Evolutionary conservation across 2,888 invertebrate genomes (phyloP), one percentile per base, ranked within the genome.

Genomic region (Anoncus sp.): DNA sequence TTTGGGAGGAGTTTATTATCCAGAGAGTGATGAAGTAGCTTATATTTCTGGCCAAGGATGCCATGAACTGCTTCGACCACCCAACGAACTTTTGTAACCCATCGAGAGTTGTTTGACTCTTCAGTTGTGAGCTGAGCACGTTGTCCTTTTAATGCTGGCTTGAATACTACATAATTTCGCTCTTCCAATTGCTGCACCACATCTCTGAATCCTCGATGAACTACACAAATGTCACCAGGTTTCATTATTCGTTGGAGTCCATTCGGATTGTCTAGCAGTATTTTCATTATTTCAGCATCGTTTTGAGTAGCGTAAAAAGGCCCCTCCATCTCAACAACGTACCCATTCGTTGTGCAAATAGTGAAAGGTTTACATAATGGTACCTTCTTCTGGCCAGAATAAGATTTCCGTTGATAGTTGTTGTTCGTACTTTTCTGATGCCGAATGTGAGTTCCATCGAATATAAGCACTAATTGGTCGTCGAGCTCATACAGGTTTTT

Each of bases 251-350:
- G 59, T 51, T 49, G 22, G 6, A 83, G 65, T 18, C 83, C 82
- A 53, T 77, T 69, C 5, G 82, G 70, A 71, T n/a, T n/a, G n/a
- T n/a, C n/a, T n/a, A n/a, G n/a, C n/a, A n/a, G n/a, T 80, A 70
- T 73, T 76, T 74, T 81, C 77, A 85, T 81, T 4, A 86, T 86
- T 51, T 60, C n/a, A 27, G 85, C 85, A 67, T 85, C 83, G 77
- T 84, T 87, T 66, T 75, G 66, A 51, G 40, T 86, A 22, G 76
- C 83, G 27, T 63, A 24, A 47, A 67, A 85, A 6, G 84, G 81
- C 5, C 83, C 84, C 12, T 55, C 43, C n/a, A n/a, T n/a, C n/a
- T n/a, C n/a, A n/a, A n/a, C n/a, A n/a, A n/a, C n/a, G n/a, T n/a
- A n/a, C n/a, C n/a, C n/a, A n/a, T n/a, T n/a, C n/a, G n/a, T n/a